These are phyloP conservation scores for Taxidea taxus DNA, from an alignment of 2,113 vertebrate genomes.

Conservation along the genomic window DNA sequence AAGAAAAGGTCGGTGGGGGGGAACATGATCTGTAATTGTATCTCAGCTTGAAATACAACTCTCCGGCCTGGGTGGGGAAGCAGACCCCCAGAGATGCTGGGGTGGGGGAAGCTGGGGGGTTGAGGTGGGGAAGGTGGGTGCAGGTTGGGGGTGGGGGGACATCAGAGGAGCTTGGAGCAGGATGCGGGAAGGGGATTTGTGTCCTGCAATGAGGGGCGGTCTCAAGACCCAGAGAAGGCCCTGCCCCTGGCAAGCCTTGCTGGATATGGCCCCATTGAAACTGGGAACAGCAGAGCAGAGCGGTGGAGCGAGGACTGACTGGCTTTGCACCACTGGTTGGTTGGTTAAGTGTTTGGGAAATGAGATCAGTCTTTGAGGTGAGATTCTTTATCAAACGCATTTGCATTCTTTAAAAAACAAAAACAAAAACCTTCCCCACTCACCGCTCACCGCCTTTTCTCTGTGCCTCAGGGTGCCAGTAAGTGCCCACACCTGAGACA, in stretches of 20 bases:
- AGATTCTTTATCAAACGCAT: not conserved
- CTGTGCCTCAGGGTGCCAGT: not conserved
- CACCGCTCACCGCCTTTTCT: not conserved
- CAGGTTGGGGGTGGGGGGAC: not conserved
- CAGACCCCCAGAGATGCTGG: not conserved
- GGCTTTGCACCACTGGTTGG: fast-evolving
- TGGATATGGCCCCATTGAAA: not conserved
- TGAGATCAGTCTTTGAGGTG: not conserved
- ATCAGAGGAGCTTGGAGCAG: not conserved
- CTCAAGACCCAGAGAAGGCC: not conserved
- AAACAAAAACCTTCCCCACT: not conserved
- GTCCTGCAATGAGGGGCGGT: not conserved
- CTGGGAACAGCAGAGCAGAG: not conserved
- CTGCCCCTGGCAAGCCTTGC: not conserved
- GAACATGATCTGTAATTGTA: not conserved
- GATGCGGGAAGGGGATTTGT: not conserved
- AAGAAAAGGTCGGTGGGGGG: not conserved
- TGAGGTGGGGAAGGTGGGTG: not conserved
- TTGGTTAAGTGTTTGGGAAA: not conserved
- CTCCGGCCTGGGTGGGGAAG: not conserved
- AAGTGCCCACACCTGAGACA: not conserved
- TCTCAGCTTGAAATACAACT: conserved; percentile 43
- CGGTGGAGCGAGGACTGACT: not conserved
- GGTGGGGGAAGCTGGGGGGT: not conserved
- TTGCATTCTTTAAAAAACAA: not conserved